Base-by-base conservation (phyloP, 1,140 invertebrate species). In the Oscheius sp. region DNA sequence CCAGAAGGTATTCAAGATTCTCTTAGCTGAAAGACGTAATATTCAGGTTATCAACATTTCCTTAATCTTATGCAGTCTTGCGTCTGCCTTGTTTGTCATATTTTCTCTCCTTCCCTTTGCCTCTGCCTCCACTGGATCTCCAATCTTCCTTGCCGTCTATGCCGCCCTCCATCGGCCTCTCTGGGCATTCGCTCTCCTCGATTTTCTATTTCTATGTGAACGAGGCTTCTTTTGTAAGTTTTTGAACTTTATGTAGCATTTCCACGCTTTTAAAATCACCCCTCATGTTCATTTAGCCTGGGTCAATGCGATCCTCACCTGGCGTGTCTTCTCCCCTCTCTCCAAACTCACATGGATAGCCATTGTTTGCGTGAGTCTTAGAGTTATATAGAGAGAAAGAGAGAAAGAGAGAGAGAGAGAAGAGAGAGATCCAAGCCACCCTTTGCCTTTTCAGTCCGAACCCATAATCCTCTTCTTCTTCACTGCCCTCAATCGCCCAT, bases 401-500 rank as follows among this genome's bases (percentile, higher is more conserved):
- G 36, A 26, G 32, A 7, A 3, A 23, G 23, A 29, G 23, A 20
- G 31, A 10, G 10, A 20, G 52, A 3, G 20, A 20, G 31, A 55
- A 10, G 23, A 55, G 23, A 55, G 10, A 29, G 4, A 7, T 26
- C 31, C 4, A 55, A 10, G 52, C 31, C 20, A 7, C 10, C 52
- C 4, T 55, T 55, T 7, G 20, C 52, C 63, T n/a, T 34, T 72
- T 15, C 65, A 68, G n/a, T 72, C 75, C 10, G 75, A 76, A 49
- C 71, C 71, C n/a, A 62, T 69, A 36, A 68, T 68, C 36, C 38
- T 76, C 4, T 68, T 62, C 52, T 68, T 75, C 35, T 76, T 76
- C 72, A 77, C 75, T n/a, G 76, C 75, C 42, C 75, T 76, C 31
- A 61, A 76, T 45, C 42, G 74, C n/a, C 75, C 75, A 23, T 49